These are phyloP conservation scores for Platalea minor DNA, from an alignment of 2,797 vertebrate species.

Conservation along the genomic window DNA sequence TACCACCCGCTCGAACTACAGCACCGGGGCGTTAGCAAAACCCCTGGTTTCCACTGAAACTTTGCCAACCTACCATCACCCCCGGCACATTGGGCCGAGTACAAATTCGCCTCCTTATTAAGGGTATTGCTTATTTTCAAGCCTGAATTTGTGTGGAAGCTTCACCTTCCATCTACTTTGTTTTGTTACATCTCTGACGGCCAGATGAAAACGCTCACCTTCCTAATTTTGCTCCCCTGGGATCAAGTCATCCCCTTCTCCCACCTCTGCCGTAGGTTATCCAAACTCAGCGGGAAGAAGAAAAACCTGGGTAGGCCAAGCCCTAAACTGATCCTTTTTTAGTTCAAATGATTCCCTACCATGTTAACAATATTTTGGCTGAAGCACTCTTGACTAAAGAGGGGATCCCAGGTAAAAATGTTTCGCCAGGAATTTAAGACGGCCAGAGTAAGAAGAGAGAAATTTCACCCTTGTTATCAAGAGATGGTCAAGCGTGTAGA, in stretches of 20 bases:
- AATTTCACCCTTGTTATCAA: background rate
- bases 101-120: background rate
- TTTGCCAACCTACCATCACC: background rate
- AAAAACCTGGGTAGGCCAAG: background rate
- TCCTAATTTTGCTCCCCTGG: background rate
- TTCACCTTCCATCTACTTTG: background rate
- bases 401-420: background rate
- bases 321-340: background rate
- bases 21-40: background rate
- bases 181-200: background rate
- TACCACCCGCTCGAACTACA: background rate
- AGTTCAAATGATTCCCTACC: background rate
- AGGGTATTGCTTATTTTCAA: background rate
- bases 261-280: background rate
- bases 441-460: background rate
- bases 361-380: fast-evolving
- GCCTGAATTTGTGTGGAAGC: background rate
- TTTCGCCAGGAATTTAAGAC: background rate
- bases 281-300: background rate
- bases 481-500: background rate
- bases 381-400: background rate
- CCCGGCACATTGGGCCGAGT: background rate
- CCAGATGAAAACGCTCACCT: background rate
- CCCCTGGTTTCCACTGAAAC: background rate
- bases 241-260: background rate